Evolutionary conservation across 2,888 invertebrate species (phyloP), one percentile per base, ranked within the genome.

Genomic region (Micropterix aruncella): DNA sequence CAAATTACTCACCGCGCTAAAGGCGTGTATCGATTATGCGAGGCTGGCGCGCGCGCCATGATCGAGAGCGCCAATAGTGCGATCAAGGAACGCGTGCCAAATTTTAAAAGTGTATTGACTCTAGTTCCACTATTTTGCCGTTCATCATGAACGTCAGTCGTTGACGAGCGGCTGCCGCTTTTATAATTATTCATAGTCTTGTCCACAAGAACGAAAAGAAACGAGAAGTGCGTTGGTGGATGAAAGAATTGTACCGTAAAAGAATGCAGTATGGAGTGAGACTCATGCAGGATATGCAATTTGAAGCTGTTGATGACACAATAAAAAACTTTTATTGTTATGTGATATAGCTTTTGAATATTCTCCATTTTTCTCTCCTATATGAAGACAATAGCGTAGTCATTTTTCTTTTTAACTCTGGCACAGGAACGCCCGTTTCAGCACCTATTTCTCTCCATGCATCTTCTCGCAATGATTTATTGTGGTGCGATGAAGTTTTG

Each of bases 381-480:
- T 47, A 49, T 18, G n/a, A n/a, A n/a, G 46, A 47, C 44, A 47
- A 37, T 18, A 50, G 44, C 40, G 40, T 37, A 41, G 46, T 43
- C 43, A 46, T 47, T 47, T 49, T 46, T 41, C 47, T 46, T 40
- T 49, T 41, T 46, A 41, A 41, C 43, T 42, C 43, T 50, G 44
- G n/a, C n/a, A n/a, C n/a, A n/a, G n/a, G n/a, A n/a, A n/a, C n/a
- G n/a, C n/a, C n/a, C n/a, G n/a, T n/a, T n/a, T n/a, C n/a, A n/a
- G 19, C 45, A 37, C 44, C 46, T 48, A 16, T 47, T 45, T 44
- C 46, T 41, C 48, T 38, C 46, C 47, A 47, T 41, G 46, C 47
- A 40, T 49, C 47, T 46, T 48, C 44, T 46, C 45, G 48, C 3
- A 49, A 48, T 43, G 41, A 44, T 47, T 44, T 50, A 42, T 50